Evolutionary conservation across 1,140 invertebrate genomes (phyloP).

Genomic region (Campoletis sonorensis): DNA sequence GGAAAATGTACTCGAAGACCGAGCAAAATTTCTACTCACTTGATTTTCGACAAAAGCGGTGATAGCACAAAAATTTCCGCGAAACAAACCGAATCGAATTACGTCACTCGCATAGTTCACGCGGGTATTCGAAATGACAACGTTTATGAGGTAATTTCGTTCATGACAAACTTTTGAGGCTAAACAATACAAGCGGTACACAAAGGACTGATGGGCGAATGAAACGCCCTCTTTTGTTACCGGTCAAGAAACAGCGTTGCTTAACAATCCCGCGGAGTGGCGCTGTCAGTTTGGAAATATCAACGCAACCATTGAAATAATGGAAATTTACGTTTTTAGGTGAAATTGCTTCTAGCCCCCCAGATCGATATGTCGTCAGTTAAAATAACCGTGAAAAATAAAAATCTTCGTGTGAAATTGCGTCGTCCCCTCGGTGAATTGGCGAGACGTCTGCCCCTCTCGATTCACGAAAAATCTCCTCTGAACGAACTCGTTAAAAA

Average conservation of each 20-base stretch:
- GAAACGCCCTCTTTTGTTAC: no score
- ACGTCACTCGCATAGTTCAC: constrained; percentile 53
- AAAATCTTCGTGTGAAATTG: constrained; percentile 55
- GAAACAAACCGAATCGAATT: constrained; percentile 31
- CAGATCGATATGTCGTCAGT: constrained; percentile 57
- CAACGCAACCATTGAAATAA: no score
- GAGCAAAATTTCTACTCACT: neutral
- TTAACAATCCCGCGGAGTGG: no score
- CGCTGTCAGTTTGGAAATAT: no score
- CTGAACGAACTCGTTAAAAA: constrained; percentile 40
- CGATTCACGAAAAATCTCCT: constrained; percentile 31
- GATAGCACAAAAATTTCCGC: constrained; percentile 17
- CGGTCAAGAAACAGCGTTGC: no score
- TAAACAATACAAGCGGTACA: no score
- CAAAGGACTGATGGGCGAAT: no score
- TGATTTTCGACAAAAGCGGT: constrained; percentile 24
- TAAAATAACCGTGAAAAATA: constrained; percentile 58
- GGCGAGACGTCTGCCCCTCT: constrained; percentile 9
- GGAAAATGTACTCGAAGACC: neutral
- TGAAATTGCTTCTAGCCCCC: constrained; percentile 53
- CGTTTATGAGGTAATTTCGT: constrained; percentile 53
- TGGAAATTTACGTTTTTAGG: constrained; percentile 44
- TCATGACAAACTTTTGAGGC: neutral
- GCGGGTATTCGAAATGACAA: constrained; percentile 49
- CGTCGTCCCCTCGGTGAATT: constrained; percentile 37